phyloP scores from a whole-genome alignment of 2,888 invertebrate species.

The Gasteruption jaculator region DNA sequence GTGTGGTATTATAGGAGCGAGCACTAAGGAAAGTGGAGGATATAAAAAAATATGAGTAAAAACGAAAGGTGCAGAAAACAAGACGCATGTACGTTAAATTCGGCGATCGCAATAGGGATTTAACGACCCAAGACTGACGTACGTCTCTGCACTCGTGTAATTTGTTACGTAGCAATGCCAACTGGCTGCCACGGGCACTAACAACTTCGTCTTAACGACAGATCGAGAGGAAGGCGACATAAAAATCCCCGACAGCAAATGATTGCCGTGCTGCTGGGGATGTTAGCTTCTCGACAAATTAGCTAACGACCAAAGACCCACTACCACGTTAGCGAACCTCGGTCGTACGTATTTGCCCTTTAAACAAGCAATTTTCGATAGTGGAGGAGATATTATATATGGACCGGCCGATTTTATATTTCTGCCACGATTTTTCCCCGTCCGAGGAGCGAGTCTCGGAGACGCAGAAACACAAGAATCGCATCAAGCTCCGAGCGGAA shows the following conservation, averaged over 20 bases:
- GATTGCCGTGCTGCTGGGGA: constrained; percentile 13
- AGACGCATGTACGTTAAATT: constrained; percentile 25
- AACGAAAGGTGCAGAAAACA: too few species aligned
- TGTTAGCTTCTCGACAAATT: constrained; percentile 23
- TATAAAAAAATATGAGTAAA: too few species aligned
- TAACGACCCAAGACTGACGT: constrained; percentile 24
- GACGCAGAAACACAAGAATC: too few species aligned
- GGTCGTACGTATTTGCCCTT: too few species aligned
- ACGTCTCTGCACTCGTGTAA: constrained; percentile 22
- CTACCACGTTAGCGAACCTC: constrained; percentile 3
- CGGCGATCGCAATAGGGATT: constrained; percentile 28
- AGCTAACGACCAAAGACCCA: constrained; percentile 12
- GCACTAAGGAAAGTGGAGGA: too few species aligned
- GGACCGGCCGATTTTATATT: too few species aligned
- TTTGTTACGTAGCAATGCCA: constrained; percentile 22
- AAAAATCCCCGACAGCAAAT: constrained; percentile 12
- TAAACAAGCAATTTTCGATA: too few species aligned
- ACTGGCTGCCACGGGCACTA: constrained; percentile 19
- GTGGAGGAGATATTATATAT: too few species aligned
- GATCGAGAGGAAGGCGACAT: constrained; percentile 7
- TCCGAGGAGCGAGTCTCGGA: too few species aligned
- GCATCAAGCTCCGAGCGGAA: too few species aligned
- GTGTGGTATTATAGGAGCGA: too few species aligned
- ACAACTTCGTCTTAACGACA: constrained; percentile 13
- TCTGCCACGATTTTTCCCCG: too few species aligned